Percentiles rank a stretch among this genome's conserved stretches.
These are phyloP conservation scores for Oikopleura vanhoeffeni DNA, from an alignment of 23 tunicate species.

Conservation along the genomic window DNA sequence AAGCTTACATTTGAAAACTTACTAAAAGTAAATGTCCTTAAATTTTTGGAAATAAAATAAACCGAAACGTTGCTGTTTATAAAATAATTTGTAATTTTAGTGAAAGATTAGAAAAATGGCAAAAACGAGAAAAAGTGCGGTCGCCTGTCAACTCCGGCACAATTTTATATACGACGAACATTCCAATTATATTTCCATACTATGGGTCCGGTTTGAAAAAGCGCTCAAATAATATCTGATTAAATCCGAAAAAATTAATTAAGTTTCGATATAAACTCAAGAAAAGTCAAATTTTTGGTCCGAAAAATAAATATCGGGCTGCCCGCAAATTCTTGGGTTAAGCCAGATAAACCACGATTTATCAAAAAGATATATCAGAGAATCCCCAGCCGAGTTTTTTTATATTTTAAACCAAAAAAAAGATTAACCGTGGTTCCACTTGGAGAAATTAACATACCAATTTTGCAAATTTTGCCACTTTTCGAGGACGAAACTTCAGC, in stretches of 20 bases:
- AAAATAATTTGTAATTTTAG: background rate
- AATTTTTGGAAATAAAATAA: background rate
- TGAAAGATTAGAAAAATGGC: background rate
- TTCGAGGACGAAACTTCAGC: background rate
- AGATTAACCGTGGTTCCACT: background rate
- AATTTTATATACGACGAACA: background rate
- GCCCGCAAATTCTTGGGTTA: too few species aligned
- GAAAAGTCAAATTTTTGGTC: background rate
- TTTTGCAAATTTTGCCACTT: background rate
- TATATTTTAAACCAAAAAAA: background rate
- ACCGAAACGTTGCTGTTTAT: background rate
- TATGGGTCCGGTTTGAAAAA: background rate
- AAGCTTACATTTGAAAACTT: too few species aligned
- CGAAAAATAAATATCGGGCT: background rate
- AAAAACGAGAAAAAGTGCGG: background rate
- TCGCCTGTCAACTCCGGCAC: background rate
- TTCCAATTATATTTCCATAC: background rate
- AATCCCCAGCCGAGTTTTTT: background rate
- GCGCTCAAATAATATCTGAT: too few species aligned
- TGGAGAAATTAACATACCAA: background rate
- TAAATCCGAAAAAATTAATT: too few species aligned
- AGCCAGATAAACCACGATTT: too few species aligned
- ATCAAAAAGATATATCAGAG: too few species aligned
- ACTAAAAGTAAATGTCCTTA: too few species aligned
- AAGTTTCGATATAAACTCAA: too few species aligned